Conservation (phyloP, 2,113 vertebrate species). For the Triplophysa tibetana region DNA sequence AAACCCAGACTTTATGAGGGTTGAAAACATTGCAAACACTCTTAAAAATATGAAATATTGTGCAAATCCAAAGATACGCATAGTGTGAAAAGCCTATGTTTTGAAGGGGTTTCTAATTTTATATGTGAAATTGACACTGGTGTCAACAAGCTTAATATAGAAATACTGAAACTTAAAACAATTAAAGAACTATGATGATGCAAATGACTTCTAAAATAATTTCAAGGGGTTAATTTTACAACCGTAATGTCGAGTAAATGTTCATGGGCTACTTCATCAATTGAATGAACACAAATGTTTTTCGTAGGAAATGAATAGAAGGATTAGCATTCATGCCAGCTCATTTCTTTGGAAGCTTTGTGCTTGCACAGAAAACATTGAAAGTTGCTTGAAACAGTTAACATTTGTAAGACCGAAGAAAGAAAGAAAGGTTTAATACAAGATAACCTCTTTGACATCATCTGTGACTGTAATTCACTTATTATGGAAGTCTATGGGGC, state of each 20-base stretch:
- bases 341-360: conserved; percentile 2
- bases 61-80: not conserved
- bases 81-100: not conserved
- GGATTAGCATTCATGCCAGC: not conserved
- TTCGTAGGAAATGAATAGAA: not conserved
- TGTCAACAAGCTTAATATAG: not conserved
- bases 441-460: not conserved
- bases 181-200: not conserved
- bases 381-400: not conserved
- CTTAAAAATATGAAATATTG: no score
- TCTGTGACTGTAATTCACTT: not conserved
- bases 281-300: not conserved
- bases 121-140: no score
- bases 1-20: not conserved
- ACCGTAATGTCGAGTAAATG: not conserved
- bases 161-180: not conserved
- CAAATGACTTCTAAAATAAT: no score
- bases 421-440: not conserved
- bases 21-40: not conserved
- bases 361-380: not conserved
- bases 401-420: not conserved
- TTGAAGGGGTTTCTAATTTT: no score
- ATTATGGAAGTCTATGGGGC: not conserved
- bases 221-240: no score
- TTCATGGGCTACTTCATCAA: not conserved